Conservation (phyloP, 23 tunicate genomes). For the Styela plicata region DNA sequence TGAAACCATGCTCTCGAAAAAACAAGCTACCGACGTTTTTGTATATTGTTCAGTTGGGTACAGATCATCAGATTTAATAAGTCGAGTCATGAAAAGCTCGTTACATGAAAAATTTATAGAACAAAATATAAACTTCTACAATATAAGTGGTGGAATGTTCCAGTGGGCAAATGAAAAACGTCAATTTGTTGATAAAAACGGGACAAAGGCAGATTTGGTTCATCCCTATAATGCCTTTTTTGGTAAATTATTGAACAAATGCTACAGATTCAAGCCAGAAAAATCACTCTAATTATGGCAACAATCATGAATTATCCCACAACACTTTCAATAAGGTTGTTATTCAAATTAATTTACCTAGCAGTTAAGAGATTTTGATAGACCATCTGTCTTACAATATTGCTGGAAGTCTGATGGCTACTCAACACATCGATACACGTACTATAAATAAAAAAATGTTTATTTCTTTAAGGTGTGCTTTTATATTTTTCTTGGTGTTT, state of each 20-base stretch:
- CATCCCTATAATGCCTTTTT: conserved; percentile 22
- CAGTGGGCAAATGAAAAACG: conserved; percentile 35
- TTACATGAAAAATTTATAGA: background rate
- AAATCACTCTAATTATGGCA: background rate
- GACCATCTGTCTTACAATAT: too few species aligned
- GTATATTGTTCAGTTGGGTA: conserved; percentile 84
- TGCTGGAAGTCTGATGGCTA: too few species aligned
- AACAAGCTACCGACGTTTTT: conserved; percentile 32
- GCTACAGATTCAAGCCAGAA: background rate
- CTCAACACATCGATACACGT: too few species aligned
- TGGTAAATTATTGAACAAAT: conserved; percentile 21
- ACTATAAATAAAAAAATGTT: too few species aligned
- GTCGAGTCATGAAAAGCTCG: background rate
- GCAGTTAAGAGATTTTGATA: too few species aligned
- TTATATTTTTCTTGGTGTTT: too few species aligned
- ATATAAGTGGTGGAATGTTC: conserved; percentile 26
- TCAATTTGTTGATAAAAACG: background rate
- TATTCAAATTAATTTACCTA: too few species aligned
- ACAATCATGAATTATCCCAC: background rate
- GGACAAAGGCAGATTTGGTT: background rate
- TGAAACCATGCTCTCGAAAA: background rate
- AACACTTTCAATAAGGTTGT: background rate
- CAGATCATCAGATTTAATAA: conserved; percentile 45
- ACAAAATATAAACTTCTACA: conserved; percentile 6
- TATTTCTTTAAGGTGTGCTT: too few species aligned